These are phyloP conservation scores for Patella caerulea DNA, from an alignment of 2,888 invertebrate genomes.

Conservation along the genomic window DNA sequence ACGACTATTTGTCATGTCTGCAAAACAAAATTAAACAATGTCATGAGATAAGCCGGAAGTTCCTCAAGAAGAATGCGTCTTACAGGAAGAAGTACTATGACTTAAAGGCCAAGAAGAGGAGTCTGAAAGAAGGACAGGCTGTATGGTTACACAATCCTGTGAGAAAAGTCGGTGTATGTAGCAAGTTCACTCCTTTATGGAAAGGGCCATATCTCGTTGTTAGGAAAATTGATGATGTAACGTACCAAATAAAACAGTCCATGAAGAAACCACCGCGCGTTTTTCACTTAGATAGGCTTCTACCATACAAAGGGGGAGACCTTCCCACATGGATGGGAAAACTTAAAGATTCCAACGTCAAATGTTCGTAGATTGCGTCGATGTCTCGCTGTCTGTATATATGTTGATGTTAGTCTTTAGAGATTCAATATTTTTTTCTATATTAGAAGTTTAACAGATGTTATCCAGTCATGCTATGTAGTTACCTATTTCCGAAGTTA, in stretches of 20 bases:
- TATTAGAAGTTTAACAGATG: too few species aligned
- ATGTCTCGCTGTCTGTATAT: background rate
- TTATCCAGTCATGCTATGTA: too few species aligned
- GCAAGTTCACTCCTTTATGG: constrained; percentile 8
- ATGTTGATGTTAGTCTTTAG: background rate
- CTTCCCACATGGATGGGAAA: background rate
- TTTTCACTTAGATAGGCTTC: constrained; percentile 4
- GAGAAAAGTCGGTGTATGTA: constrained; percentile 4
- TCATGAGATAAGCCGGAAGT: background rate
- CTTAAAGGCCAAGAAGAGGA: background rate
- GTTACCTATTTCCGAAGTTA: too few species aligned
- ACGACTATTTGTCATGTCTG: background rate
- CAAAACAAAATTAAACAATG: background rate
- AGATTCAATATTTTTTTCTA: too few species aligned
- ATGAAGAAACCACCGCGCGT: background rate
- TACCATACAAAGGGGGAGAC: constrained; percentile 1
- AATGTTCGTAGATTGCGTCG: background rate
- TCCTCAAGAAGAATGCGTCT: background rate
- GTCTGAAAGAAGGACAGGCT: background rate
- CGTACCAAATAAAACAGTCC: background rate
- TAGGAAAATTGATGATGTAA: constrained; percentile 12
- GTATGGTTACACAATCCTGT: constrained; percentile 11
- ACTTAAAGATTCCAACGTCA: background rate
- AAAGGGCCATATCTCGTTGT: constrained; percentile 14
- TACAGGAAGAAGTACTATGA: constrained; percentile 14